Evolutionary conservation across 2,113 vertebrate genomes (phyloP), one percentile per base, ranked within the genome.

Genomic region (Isichthys henryi): DNA sequence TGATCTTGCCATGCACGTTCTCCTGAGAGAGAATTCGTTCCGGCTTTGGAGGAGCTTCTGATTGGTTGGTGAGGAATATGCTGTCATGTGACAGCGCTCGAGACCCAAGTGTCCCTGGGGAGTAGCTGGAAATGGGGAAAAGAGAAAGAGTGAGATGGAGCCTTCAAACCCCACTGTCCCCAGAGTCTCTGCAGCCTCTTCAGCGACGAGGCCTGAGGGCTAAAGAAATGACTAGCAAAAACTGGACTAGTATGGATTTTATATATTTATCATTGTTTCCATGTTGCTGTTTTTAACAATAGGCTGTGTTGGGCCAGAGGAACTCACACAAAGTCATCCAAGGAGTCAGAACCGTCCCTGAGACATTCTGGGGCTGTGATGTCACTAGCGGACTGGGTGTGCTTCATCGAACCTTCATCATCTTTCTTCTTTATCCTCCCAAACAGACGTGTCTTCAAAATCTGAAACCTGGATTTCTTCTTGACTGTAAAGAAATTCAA

Each of bases 21-120:
- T 97, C 97, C 90, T 98, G 97, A 90, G 97, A 97, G 92, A 97
- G 96, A 21, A 97, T 96, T 87, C 96, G 94, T 3, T 95, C 93
- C 7, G 96, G 96, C 86, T 95, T 95, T 86, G 92, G 23, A 56
- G 96, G 92, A 52, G 96, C 95, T 92, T 95, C 96, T 43, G 92
- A 93, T 27, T 94, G 92, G 88, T 97, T 97, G 35, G 96, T 94
- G 91, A 97, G 94, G 94, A 98, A 98, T 94, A 98, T 97, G 91
- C 97, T 98, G 62, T 98, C 97, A 2, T 98, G 97, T 5, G 97
- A 98, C 91, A 98, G 93, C 87, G 97, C 97, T 91, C 97, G 95
- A 93, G 94, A 96, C 88, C 96, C 96, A 92, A 97, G 92, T 0
- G 95, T 23, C 3, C 93, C 92, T 91, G 93, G 94, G 0, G 94